Conservation (phyloP, 2,888 invertebrate species). For the Spisula subtruncata region DNA sequence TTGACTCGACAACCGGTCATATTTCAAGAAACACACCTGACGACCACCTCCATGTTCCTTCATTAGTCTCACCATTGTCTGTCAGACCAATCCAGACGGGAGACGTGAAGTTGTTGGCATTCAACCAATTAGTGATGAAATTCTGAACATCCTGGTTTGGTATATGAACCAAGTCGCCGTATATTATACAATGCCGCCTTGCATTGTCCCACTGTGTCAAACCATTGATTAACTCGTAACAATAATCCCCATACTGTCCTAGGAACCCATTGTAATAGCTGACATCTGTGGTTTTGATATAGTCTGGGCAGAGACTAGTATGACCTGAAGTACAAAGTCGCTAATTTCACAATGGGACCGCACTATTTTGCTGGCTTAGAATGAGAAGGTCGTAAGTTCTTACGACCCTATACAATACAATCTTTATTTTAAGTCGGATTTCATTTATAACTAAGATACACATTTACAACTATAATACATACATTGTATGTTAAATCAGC, state of each 20-base stretch:
- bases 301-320: slow-evolving; percentile 57
- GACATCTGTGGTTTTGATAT: slow-evolving; percentile 51
- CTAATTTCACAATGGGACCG: too few species aligned
- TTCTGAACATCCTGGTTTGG: slow-evolving; percentile 57
- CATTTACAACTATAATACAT: too few species aligned
- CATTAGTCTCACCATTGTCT: slow-evolving; percentile 47
- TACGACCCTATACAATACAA: too few species aligned
- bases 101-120: slow-evolving; percentile 41
- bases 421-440: too few species aligned
- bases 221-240: slow-evolving; percentile 57
- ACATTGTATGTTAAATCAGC: too few species aligned
- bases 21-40: slow-evolving; percentile 47
- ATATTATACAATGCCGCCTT: slow-evolving; percentile 57
- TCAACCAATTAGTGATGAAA: slow-evolving; percentile 52
- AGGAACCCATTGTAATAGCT: slow-evolving; percentile 48
- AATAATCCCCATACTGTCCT: slow-evolving; percentile 65
- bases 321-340: slow-evolving; percentile 48
- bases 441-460: too few species aligned
- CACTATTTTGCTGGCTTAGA: too few species aligned
- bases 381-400: too few species aligned
- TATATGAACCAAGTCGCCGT: slow-evolving; percentile 54
- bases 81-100: slow-evolving; percentile 61
- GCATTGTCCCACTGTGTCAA: slow-evolving; percentile 63
- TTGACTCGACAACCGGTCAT: background rate
- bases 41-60: slow-evolving; percentile 58